Evolutionary conservation across 2,113 vertebrate species (phyloP).

Genomic region (Gallinago jamesoni): DNA sequence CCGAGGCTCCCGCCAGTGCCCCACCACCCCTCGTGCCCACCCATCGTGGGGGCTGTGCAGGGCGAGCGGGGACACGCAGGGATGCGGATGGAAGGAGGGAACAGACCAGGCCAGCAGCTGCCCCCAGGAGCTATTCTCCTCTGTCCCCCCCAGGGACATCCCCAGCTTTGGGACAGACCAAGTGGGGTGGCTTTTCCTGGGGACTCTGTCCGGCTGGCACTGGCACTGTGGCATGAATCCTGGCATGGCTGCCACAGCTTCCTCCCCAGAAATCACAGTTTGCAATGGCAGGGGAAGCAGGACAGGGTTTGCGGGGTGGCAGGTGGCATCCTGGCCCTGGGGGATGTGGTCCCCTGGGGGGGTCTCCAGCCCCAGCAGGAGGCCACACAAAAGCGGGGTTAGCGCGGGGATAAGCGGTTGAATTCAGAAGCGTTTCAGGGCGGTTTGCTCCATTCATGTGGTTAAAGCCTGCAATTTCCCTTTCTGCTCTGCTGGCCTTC

Average conservation of each 20-base stretch:
- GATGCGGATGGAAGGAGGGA: accelerated
- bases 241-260: neutral
- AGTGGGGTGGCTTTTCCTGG: neutral
- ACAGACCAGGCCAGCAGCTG: neutral
- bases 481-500: neutral
- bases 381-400: neutral
- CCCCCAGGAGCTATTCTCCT: neutral
- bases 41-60: too few relatives aligned
- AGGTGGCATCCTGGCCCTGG: accelerated
- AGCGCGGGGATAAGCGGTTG: neutral
- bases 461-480: conserved; percentile 1
- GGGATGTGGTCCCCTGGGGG: neutral
- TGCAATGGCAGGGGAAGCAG: accelerated
- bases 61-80: neutral
- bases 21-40: too few relatives aligned
- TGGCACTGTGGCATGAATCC: neutral
- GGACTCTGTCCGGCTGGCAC: accelerated
- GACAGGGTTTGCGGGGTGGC: neutral
- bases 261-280: neutral
- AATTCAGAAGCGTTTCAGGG: neutral
- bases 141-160: neutral
- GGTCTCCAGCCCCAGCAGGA: neutral
- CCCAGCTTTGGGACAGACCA: neutral
- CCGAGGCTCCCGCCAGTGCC: neutral
- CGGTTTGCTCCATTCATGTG: neutral